Evolutionary conservation across 1,140 invertebrate species (phyloP).

Genomic region (Pachypsylla venusta): DNA sequence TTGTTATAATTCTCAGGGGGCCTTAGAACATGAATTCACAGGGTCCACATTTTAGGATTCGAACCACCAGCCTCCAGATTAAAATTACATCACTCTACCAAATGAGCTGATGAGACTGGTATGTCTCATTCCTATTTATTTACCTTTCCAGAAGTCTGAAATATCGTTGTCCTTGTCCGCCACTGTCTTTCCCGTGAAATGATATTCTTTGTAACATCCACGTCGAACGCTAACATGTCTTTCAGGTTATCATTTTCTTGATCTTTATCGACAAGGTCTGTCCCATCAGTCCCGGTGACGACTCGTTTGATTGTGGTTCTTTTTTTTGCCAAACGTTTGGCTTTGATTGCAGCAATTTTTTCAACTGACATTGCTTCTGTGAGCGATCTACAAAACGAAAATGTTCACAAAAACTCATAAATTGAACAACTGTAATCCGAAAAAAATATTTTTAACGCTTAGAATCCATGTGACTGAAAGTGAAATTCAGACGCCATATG

Average conservation of each 20-base stretch:
- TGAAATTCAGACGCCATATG: no score
- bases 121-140: no score
- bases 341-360: conserved; percentile 95
- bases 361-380: conserved; percentile 94
- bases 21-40: no score
- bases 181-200: conserved; percentile 87
- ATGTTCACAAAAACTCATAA: no score
- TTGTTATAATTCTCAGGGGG: no score
- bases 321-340: conserved; percentile 91
- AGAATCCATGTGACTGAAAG: no score
- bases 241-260: conserved; percentile 37
- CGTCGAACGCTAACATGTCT: conserved; percentile 85
- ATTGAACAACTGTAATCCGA: no score
- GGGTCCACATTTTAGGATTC: no score
- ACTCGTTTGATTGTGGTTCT: conserved; percentile 74
- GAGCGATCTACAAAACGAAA: conserved; percentile 45
- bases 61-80: no score
- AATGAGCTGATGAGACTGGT: no score
- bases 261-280: conserved; percentile 59
- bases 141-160: conserved; percentile 89
- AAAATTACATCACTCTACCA: no score
- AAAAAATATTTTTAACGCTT: no score
- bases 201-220: conserved; percentile 91
- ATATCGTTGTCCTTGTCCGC: conserved; percentile 84
- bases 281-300: conserved; percentile 44